Evolutionary conservation across 2,113 vertebrate genomes (phyloP), one percentile per base, ranked within the genome.

Genomic region (Engystomops pustulosus): DNA sequence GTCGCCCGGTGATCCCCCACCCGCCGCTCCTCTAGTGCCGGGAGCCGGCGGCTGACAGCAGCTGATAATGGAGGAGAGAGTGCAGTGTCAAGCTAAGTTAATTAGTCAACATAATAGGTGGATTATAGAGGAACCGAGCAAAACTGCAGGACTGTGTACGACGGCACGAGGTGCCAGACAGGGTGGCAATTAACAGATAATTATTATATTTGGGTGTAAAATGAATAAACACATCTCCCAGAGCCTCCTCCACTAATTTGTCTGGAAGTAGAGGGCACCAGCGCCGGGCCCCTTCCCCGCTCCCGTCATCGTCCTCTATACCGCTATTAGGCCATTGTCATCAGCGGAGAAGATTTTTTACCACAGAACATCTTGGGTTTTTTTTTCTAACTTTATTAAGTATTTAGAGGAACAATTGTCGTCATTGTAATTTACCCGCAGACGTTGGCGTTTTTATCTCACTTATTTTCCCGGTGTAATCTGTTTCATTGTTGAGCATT

Each of bases 51-150:
- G 93, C 94, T 95, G 94, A 95, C 94, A 94, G 92, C 89, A 92
- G 87, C 92, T 95, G 95, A 95, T 95, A 95, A 94, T 95, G 92
- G 93, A 92, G 93, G 92, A 93, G 93, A 93, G 93, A 95, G 94
- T 95, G 95, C 94, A 94, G 92, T 93, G 92, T 92, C 88, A 89
- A 91, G 94, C 90, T 92, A 93, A 94, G 93, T 95, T 95, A 95
- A 95, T 95, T 95, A 95, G 94, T 93, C 93, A 94, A 94, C 94
- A 95, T 95, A 95, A 95, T 94, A 93, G 93, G 92, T 94, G 93
- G 94, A 95, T 95, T 95, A 95, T 94, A 93, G 89, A 88, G 88
- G 91, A 92, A 90, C 91, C 88, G 85, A 88, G 92, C 60, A 51
- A 92, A 93, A 94, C 94, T 91, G 92, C 92, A 91, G 91, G 93